Evolutionary conservation across 2,888 invertebrate species (phyloP).

Genomic region (Elegia similella): DNA sequence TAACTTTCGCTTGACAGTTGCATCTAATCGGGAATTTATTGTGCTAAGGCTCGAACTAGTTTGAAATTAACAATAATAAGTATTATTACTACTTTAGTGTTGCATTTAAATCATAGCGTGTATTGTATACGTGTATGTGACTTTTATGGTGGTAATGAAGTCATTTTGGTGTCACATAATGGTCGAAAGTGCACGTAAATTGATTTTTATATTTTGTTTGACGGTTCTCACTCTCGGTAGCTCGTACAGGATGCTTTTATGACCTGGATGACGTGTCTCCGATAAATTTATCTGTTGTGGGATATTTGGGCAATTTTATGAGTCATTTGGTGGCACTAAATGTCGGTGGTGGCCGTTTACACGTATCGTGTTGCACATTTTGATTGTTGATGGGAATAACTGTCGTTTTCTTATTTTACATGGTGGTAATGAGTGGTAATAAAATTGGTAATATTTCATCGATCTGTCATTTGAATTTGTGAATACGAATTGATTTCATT

Average conservation of each 20-base stretch:
- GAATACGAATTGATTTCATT: background rate
- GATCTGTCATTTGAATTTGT: conserved; percentile 9
- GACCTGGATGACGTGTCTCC: conserved; percentile 58
- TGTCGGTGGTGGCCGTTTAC: conserved; percentile 51
- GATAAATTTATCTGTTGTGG: conserved; percentile 75
- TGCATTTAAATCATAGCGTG: conserved; percentile 54
- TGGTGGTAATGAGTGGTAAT: conserved; percentile 19
- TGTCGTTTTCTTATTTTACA: conserved; percentile 15
- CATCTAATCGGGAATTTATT: conserved; percentile 79
- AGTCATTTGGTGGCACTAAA: conserved; percentile 72
- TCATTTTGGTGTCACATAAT: conserved; percentile 67
- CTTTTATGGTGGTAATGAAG: conserved; percentile 74
- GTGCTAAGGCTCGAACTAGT: conserved; percentile 65
- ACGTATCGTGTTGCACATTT: conserved; percentile 54
- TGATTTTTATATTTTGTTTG: conserved; percentile 81
- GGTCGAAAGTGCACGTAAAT: conserved; percentile 64
- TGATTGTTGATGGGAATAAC: conserved; percentile 40
- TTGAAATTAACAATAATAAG: conserved; percentile 72
- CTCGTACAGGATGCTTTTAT: conserved; percentile 60
- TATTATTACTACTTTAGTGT: conserved; percentile 67
- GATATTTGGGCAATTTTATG: conserved; percentile 77
- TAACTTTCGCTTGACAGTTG: conserved; percentile 70
- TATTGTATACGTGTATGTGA: conserved; percentile 52
- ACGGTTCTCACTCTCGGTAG: conserved; percentile 48
- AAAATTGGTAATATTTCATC: conserved; percentile 3